A percentile compares a stretch with the other conserved stretches of the same genome.
Evolutionary conservation across 2,888 invertebrate genomes (phyloP).

Genomic region (Eupithecia tripunctaria): DNA sequence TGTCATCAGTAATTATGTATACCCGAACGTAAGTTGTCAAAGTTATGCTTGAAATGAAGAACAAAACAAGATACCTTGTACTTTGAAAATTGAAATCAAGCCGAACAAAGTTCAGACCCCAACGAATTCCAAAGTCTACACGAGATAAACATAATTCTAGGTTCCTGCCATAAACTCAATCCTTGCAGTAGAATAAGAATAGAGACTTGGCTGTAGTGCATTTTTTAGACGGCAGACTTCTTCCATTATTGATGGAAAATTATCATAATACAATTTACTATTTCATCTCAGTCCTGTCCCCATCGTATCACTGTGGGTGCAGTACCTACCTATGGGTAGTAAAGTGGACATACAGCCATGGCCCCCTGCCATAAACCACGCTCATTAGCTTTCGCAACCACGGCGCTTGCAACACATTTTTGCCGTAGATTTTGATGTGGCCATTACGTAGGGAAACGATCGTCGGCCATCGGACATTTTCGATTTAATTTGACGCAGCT

Average conservation of each 20-base stretch:
- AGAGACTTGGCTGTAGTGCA: no score
- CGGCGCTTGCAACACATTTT: slow-evolving; percentile 75
- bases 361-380: slow-evolving; percentile 29
- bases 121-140: not conserved
- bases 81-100: no score
- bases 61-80: not conserved
- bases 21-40: no score
- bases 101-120: no score
- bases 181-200: no score
- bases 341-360: slow-evolving; percentile 14
- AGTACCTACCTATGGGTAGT: slow-evolving; percentile 10
- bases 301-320: not conserved
- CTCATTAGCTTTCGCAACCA: slow-evolving; percentile 50
- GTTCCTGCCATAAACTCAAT: not conserved
- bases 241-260: not conserved
- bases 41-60: not conserved
- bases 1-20: no score
- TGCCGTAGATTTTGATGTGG: slow-evolving; percentile 74
- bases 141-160: not conserved
- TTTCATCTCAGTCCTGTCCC: slow-evolving; percentile 9
- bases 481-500: slow-evolving; percentile 80
- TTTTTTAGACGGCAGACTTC: no score
- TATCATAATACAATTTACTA: not conserved
- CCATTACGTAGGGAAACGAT: slow-evolving; percentile 73
- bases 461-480: slow-evolving; percentile 71